Conservation (phyloP, 2,888 invertebrate species). For the Philaethria dido region DNA sequence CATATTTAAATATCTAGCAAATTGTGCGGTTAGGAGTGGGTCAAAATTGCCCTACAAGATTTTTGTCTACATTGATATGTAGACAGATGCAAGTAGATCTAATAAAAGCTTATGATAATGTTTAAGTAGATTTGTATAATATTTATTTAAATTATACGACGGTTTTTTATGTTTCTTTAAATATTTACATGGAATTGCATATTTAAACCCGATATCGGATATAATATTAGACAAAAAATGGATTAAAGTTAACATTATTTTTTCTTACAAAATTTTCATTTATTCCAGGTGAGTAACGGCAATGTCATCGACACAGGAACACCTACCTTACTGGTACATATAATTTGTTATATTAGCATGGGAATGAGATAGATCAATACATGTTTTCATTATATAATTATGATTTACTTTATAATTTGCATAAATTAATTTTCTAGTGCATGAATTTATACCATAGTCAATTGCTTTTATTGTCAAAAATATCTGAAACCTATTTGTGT, state of each 20-base stretch:
- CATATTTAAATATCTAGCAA: too few relatives aligned
- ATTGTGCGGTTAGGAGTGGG: too few relatives aligned
- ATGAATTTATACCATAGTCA: not conserved
- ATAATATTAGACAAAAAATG: too few relatives aligned
- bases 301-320: constrained; percentile 84
- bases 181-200: not conserved
- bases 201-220: too few relatives aligned
- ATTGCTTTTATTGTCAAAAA: not conserved
- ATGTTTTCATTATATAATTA: not conserved
- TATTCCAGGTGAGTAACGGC: constrained; percentile 83
- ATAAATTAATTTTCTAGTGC: not conserved
- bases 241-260: not conserved
- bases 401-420: not conserved
- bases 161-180: not conserved
- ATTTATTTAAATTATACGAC: not conserved
- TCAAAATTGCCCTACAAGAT: too few relatives aligned
- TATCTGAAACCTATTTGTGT: constrained; percentile 19
- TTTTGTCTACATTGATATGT: too few relatives aligned
- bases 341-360: constrained; percentile 46
- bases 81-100: too few relatives aligned
- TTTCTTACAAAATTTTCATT: constrained; percentile 47
- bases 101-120: too few relatives aligned
- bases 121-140: too few relatives aligned
- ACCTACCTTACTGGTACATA: constrained; percentile 80
- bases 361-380: constrained; percentile 48